Evolutionary conservation across 2,888 invertebrate species (phyloP).

Genomic region (Asteroscopus sphinx): DNA sequence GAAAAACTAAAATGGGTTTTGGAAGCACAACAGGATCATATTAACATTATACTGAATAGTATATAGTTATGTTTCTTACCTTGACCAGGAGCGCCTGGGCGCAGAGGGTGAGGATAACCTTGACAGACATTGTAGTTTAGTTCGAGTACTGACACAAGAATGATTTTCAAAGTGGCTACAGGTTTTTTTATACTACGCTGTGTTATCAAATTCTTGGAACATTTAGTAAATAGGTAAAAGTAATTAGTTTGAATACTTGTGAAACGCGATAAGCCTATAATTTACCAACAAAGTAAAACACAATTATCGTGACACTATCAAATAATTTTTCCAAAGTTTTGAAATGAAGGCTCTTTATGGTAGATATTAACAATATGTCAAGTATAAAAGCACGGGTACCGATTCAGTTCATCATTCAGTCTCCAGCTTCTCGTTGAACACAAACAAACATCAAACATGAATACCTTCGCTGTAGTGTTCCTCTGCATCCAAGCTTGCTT

Average conservation of each 20-base stretch:
- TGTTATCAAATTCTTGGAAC: constrained; percentile 9
- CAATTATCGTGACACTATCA: neutral
- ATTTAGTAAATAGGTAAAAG: constrained; percentile 15
- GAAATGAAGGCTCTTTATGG: neutral
- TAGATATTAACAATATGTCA: neutral
- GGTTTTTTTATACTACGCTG: constrained; percentile 15
- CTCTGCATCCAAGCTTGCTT: constrained; percentile 48
- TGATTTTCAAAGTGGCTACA: constrained; percentile 11
- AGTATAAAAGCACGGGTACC: constrained; percentile 14
- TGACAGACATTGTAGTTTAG: constrained; percentile 60
- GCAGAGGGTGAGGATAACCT: constrained; percentile 61
- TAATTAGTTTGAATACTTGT: constrained; percentile 28
- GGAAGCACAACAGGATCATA: no score
- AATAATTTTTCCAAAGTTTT: neutral
- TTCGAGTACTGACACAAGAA: constrained; percentile 26
- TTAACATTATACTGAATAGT: no score
- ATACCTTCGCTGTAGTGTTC: constrained; percentile 30
- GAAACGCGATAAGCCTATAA: constrained; percentile 22
- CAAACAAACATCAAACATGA: constrained; percentile 31
- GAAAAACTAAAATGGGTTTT: no score
- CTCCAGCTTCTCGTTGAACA: constrained; percentile 29
- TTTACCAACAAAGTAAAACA: constrained; percentile 1
- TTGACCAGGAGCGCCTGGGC: constrained; percentile 47
- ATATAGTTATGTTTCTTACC: no score
- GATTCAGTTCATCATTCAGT: constrained; percentile 19